Evolutionary conservation across 2,113 vertebrate species (phyloP).

Genomic region (Tetraodon nigroviridis): DNA sequence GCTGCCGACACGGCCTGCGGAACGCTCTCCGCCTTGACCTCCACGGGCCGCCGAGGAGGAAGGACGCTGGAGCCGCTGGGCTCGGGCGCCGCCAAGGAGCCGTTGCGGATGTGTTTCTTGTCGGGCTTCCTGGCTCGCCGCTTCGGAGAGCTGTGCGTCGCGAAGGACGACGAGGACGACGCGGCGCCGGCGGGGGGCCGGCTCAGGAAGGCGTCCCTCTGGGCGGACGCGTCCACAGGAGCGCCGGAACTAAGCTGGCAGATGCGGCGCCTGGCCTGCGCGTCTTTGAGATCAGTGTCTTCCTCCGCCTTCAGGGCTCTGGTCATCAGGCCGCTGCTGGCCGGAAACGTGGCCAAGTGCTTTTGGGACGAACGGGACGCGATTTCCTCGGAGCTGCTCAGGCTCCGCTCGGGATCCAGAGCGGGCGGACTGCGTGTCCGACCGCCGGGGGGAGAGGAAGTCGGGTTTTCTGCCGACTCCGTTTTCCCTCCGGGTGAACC

Average conservation of each 20-base stretch:
- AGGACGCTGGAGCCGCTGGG: background rate
- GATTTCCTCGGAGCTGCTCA: slow-evolving; percentile 23
- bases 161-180: slow-evolving; percentile 15
- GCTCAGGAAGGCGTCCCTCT: slow-evolving; percentile 30
- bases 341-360: slow-evolving; percentile 62
- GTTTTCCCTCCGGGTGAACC: slow-evolving; percentile 25
- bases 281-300: slow-evolving; percentile 50
- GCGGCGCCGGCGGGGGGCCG: slow-evolving; percentile 17
- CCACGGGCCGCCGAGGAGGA: slow-evolving; percentile 2
- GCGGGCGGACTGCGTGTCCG: slow-evolving; percentile 17
- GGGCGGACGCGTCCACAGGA: slow-evolving; percentile 19
- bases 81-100: slow-evolving; percentile 39
- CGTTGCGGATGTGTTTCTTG: slow-evolving; percentile 60
- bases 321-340: slow-evolving; percentile 66
- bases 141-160: slow-evolving; percentile 46
- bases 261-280: slow-evolving; percentile 30
- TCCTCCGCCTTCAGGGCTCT: slow-evolving; percentile 65
- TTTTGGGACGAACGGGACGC: slow-evolving; percentile 34
- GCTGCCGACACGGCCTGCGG: slow-evolving; percentile 43
- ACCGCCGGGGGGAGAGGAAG: slow-evolving; percentile 5
- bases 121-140: slow-evolving; percentile 54
- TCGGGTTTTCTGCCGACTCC: slow-evolving; percentile 23
- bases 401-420: slow-evolving; percentile 26
- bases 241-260: slow-evolving; percentile 14
- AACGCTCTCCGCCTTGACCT: slow-evolving; percentile 61